A percentile compares a stretch with the other conserved stretches of the same genome.
Conservation (phyloP, 2,113 vertebrate genomes). For the Symphodus melops region DNA sequence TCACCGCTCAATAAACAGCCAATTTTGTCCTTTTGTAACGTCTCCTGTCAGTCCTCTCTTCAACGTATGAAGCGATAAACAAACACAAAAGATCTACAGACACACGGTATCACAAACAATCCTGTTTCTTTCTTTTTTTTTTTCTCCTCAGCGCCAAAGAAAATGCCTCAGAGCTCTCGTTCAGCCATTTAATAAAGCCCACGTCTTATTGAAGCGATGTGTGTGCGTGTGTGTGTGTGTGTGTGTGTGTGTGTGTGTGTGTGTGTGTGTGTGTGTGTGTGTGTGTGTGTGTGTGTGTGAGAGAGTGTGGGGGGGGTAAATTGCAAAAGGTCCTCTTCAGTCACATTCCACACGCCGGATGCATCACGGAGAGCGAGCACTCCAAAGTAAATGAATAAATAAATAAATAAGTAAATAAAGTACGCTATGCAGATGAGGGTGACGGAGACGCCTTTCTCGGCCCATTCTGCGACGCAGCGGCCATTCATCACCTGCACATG, state of each 20-base stretch:
- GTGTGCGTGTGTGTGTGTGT: too few relatives aligned
- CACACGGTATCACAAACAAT: not conserved
- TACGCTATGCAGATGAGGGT: constrained; percentile 94
- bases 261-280: not conserved
- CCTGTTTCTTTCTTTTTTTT: not conserved
- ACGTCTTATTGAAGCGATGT: constrained; percentile 21
- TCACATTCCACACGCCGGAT: constrained; percentile 58
- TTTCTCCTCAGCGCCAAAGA: constrained; percentile 9
- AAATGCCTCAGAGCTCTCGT: constrained; percentile 30
- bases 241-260: not conserved
- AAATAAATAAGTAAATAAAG: constrained; percentile 83
- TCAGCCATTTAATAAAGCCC: constrained; percentile 50
- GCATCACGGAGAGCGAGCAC: constrained; percentile 50
- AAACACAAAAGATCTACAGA: constrained; percentile 32
- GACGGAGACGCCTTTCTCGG: constrained; percentile 91
- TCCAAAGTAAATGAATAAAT: constrained; percentile 85
- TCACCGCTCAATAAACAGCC: constrained; percentile 30
- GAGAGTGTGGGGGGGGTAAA: constrained; percentile 74
- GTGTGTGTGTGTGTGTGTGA: not conserved
- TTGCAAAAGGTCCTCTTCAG: constrained; percentile 78
- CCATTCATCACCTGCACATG: constrained; percentile 98
- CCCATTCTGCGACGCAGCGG: constrained; percentile 86
- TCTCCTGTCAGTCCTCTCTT: constrained; percentile 12
- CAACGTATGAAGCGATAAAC: constrained; percentile 31
- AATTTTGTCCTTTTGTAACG: constrained; percentile 29